Evolutionary conservation across 1,140 invertebrate genomes (phyloP).

Genomic region (Holotrichia oblita): DNA sequence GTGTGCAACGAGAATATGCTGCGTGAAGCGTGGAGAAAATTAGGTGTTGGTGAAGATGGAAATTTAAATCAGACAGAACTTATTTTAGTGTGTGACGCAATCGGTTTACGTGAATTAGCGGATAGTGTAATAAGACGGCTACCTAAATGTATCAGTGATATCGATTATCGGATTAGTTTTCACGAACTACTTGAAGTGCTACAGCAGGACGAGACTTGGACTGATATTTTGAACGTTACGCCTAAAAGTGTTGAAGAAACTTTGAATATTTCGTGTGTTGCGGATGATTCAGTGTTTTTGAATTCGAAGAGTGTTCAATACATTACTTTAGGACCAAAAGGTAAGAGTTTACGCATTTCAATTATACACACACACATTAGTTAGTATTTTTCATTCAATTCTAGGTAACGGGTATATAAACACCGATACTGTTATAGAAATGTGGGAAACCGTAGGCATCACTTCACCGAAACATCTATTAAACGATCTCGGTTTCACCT

Average conservation of each 20-base stretch:
- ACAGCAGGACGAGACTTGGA: constrained; percentile 63
- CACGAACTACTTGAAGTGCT: constrained; percentile 73
- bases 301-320: constrained; percentile 56
- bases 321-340: constrained; percentile 58
- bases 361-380: too few species aligned
- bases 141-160: constrained; percentile 63
- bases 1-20: constrained; percentile 61
- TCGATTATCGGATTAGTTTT: constrained; percentile 73
- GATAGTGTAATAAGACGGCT: constrained; percentile 71
- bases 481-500: constrained; percentile 75
- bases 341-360: too few species aligned
- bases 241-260: constrained; percentile 44
- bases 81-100: constrained; percentile 67
- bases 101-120: constrained; percentile 70
- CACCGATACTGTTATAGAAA: constrained; percentile 69
- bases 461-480: constrained; percentile 70
- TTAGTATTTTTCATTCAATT: neutral
- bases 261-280: constrained; percentile 37
- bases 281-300: constrained; percentile 48
- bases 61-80: constrained; percentile 69
- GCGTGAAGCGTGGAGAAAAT: constrained; percentile 67
- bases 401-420: constrained; percentile 54
- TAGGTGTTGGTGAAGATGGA: constrained; percentile 70
- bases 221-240: constrained; percentile 58
- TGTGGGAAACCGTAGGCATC: constrained; percentile 78